Conservation (phyloP, 1,140 invertebrate genomes). For the Drosophila burlai region DNA sequence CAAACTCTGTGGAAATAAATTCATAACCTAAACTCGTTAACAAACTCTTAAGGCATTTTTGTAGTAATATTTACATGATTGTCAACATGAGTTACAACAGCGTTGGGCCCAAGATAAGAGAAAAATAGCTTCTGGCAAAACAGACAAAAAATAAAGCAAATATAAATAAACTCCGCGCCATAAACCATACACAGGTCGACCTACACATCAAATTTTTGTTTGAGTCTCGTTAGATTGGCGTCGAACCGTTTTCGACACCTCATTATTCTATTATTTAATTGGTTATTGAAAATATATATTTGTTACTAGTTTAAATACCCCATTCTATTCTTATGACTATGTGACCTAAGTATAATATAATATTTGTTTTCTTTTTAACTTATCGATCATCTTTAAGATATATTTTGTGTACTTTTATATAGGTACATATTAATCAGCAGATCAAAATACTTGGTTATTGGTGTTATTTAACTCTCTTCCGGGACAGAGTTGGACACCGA, state of each 20-base stretch:
- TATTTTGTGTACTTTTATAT: not conserved
- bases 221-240: not conserved
- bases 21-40: not conserved
- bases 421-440: not conserved
- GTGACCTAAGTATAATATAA: fast-evolving
- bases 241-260: not conserved
- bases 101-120: too few species aligned
- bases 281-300: not conserved
- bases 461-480: not conserved
- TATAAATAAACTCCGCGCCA: too few species aligned
- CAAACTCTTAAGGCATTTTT: not conserved
- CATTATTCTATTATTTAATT: not conserved
- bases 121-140: not conserved
- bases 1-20: not conserved
- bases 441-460: not conserved
- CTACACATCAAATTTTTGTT: too few species aligned
- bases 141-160: not conserved
- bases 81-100: not conserved
- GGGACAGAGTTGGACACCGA: not conserved
- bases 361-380: not conserved
- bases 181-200: not conserved
- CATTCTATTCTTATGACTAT: not conserved
- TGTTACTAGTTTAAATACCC: not conserved
- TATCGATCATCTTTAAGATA: not conserved
- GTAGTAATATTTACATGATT: not conserved